Percentiles rank a stretch among this genome's conserved stretches.
phyloP scores from a whole-genome alignment of 1,140 invertebrate genomes.

The Pemphigus obesinymphae region DNA sequence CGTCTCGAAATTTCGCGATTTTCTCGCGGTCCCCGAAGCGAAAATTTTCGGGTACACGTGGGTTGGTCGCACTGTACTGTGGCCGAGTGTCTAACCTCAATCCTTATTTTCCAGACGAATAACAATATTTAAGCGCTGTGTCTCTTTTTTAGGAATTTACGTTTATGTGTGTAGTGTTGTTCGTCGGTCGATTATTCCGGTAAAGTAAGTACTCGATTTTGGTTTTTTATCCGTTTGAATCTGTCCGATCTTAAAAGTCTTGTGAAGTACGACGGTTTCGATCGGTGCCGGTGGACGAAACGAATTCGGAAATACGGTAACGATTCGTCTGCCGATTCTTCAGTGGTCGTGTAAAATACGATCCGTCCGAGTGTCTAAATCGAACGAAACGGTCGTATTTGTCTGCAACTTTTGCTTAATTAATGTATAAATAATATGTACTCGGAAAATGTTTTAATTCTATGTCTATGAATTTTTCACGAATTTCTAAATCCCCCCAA shows the following conservation, averaged over 20 bases:
- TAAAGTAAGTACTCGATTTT: conserved; percentile 31
- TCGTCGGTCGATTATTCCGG: not conserved
- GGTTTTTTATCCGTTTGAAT: conserved; percentile 30
- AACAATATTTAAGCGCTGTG: not conserved
- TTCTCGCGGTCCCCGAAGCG: too few species aligned
- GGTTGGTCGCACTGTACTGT: not conserved
- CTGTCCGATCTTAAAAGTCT: not conserved
- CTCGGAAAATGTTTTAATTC: too few species aligned
- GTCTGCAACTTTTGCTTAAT: too few species aligned
- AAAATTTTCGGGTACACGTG: too few species aligned
- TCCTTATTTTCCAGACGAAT: not conserved
- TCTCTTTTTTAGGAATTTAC: not conserved
- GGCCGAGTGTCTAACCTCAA: not conserved
- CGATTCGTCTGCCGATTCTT: not conserved
- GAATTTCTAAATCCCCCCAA: too few species aligned
- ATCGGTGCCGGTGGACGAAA: not conserved
- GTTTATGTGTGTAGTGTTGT: not conserved
- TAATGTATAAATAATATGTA: too few species aligned
- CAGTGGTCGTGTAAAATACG: not conserved
- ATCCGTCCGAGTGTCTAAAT: too few species aligned
- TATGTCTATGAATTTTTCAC: too few species aligned
- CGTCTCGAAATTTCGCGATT: too few species aligned
- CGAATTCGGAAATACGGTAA: not conserved
- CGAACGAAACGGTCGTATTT: not conserved
- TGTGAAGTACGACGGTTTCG: not conserved